A percentile compares a stretch with the other conserved stretches of the same genome.
Conservation (phyloP, 2,113 vertebrate genomes). For the Uria aalge region DNA sequence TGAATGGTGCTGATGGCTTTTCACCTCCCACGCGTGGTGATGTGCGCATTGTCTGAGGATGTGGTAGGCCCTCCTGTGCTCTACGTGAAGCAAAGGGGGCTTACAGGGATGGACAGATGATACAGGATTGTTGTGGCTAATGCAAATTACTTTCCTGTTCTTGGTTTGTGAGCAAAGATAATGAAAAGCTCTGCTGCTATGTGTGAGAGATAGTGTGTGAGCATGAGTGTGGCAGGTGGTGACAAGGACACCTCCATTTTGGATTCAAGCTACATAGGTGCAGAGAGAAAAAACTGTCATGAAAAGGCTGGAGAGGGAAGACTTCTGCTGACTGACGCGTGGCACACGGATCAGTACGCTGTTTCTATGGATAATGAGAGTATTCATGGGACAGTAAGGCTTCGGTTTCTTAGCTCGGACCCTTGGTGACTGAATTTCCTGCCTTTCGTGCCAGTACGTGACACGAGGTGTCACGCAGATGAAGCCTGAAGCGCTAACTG, state of each 20-base stretch:
- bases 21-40: not conserved
- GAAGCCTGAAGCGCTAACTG: not conserved
- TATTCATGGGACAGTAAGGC: not conserved
- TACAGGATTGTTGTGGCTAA: not conserved
- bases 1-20: not conserved
- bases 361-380: not conserved
- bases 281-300: not conserved
- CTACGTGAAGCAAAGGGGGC: not conserved
- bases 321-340: not conserved
- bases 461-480: not conserved
- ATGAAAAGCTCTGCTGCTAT: not conserved
- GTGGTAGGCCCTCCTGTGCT: not conserved
- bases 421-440: not conserved
- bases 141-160: not conserved
- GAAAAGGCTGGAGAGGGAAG: not conserved
- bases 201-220: not conserved
- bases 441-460: accelerated
- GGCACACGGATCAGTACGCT: not conserved
- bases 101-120: not conserved
- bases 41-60: not conserved
- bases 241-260: not conserved
- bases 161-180: not conserved
- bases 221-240: not conserved
- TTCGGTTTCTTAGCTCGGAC: not conserved
- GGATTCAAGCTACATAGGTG: not conserved